phyloP scores from a whole-genome alignment of 2,888 invertebrate species.

The Cactoblastis cactorum region DNA sequence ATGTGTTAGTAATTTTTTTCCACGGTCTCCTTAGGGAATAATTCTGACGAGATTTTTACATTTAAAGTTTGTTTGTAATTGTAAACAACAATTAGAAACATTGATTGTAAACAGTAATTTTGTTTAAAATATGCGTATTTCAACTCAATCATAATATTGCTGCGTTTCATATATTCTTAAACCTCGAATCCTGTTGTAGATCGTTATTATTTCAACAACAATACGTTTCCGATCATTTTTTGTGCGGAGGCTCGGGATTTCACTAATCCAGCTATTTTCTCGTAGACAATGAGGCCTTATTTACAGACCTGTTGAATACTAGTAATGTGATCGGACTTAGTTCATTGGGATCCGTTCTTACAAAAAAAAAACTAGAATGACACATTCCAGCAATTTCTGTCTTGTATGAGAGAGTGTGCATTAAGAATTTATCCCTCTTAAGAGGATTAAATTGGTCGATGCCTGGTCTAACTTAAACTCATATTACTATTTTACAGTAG shows the following conservation, averaged over 20 bases:
- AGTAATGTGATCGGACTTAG: constrained; percentile 7
- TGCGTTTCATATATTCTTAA: no score
- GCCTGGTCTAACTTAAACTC: neutral
- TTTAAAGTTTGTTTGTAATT: neutral
- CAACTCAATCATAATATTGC: no score
- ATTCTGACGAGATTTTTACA: neutral
- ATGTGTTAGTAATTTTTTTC: constrained; percentile 55
- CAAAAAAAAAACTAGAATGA: no score
- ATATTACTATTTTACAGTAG: no score
- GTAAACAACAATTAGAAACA: no score
- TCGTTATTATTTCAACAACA: constrained; percentile 24
- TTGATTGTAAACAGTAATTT: no score
- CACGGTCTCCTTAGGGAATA: constrained; percentile 30
- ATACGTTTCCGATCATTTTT: constrained; percentile 27
- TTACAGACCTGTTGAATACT: constrained; percentile 30
- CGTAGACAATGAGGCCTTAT: constrained; percentile 21
- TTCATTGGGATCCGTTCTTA: neutral
- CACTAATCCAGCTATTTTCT: constrained; percentile 27
- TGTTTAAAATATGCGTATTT: no score
- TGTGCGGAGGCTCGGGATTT: constrained; percentile 27
- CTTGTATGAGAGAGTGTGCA: neutral
- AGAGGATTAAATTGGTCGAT: neutral
- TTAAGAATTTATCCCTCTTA: constrained; percentile 1
- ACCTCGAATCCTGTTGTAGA: neutral
- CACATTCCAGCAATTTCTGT: no score